Conservation (phyloP, 2,797 vertebrate genomes). For the Adrianichthys oophorus region DNA sequence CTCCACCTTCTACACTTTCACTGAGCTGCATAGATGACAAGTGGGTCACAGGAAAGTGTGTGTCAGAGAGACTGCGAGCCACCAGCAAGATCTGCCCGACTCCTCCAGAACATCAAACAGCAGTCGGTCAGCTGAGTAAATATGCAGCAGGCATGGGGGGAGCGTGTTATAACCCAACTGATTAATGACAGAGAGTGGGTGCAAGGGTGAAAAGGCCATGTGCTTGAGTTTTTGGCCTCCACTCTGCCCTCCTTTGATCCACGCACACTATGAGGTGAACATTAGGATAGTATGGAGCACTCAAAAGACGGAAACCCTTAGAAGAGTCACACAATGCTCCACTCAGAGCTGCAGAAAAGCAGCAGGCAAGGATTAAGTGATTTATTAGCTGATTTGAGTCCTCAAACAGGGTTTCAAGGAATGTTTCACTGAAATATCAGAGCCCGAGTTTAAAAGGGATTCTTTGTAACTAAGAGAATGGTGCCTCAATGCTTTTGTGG, state of each 20-base stretch:
- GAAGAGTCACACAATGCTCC: conserved; percentile 64
- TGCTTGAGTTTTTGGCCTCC: conserved; percentile 51
- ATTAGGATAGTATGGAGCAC: conserved; percentile 45
- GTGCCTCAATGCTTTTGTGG: conserved; percentile 57
- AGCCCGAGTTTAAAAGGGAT: conserved; percentile 59
- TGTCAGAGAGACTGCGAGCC: conserved; percentile 22
- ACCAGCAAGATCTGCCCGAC: conserved; percentile 44
- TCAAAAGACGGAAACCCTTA: conserved; percentile 52
- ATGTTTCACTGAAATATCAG: conserved; percentile 69
- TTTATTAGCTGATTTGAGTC: conserved; percentile 68
- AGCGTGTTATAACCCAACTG: conserved; percentile 46
- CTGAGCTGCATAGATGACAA: conserved; percentile 52
- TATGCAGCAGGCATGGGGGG: conserved; percentile 50
- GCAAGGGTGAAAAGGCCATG: conserved; percentile 71
- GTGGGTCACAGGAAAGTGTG: conserved; percentile 39
- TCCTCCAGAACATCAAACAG: conserved; percentile 68
- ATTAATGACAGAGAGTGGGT: conserved; percentile 70
- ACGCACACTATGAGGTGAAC: conserved; percentile 37
- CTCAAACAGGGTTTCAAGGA: conserved; percentile 55
- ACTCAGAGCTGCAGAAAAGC: conserved; percentile 53
- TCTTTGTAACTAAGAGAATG: conserved; percentile 64
- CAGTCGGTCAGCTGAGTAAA: conserved; percentile 75
- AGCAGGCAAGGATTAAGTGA: conserved; percentile 68
- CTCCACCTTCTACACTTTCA: conserved; percentile 58
- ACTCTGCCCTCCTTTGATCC: conserved; percentile 64